Evolutionary conservation across 2,797 vertebrate species (phyloP), one percentile per base, ranked within the genome.

Genomic region (Hephaestus fuliginosus): DNA sequence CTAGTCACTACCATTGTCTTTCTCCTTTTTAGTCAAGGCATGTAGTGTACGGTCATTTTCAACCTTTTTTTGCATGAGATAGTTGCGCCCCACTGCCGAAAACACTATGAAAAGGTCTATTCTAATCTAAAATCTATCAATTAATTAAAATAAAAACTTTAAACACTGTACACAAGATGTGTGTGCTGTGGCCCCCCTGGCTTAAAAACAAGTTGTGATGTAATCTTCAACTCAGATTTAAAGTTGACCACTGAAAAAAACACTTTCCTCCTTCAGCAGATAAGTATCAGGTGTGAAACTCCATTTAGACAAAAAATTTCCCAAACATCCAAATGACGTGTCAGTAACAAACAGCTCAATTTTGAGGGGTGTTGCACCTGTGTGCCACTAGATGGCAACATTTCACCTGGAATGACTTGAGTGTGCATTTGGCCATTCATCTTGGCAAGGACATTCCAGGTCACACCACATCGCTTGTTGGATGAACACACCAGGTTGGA

Each of bases 381-480:
- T 81, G 65, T 20, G 15, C 86, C 91, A 85, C 87, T 86, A 92
- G 91, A 74, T 84, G 92, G 92, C 82, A 74, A 49, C 67, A 64
- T 73, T 83, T 75, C 39, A 52, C 28, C 39, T 70, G 25, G 1
- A 74, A 52, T 70, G 14, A 44, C 22, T 41, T 64, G 3, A 11
- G 11, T 52, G 60, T 81, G 12, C 46, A 46, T 64, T 43, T 52
- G 17, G 43, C 20, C 30, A 33, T 69, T 75, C 57, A 52, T 71
- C 62, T 70, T 76, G 5, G 10, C 9, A 69, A 77, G 89, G 87
- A 80, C 85, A 91, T 86, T 83, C 53, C 76, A 91, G 90, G 87
- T 90, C 86, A 90, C 49, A 55, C 43, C 11, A 49, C 20, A 44
- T n/a, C 41, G 10, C 36, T 69, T 20, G 6, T 18, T n/a, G 1